A percentile compares a stretch with the other conserved stretches of the same genome.
These are phyloP conservation scores for Thalpophila matura DNA, from an alignment of 2,888 invertebrate species.

Conservation along the genomic window DNA sequence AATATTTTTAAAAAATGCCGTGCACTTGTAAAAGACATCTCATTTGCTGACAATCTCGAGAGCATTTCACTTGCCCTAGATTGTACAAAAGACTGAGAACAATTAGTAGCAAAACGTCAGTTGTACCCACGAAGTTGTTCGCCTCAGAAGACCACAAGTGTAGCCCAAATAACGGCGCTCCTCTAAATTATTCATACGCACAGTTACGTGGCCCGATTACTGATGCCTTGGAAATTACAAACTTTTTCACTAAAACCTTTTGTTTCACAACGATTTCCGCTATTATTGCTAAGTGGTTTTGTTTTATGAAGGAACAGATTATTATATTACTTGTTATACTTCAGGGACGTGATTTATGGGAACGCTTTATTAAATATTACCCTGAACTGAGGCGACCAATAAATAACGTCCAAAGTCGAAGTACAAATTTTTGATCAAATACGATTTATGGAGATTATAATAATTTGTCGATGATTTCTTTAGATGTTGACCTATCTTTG, in stretches of 20 bases:
- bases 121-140: constrained; percentile 57
- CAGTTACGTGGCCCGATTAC: constrained; percentile 64
- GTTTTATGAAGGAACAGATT: constrained; percentile 45
- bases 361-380: constrained; percentile 50
- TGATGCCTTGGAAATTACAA: constrained; percentile 57
- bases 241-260: constrained; percentile 64
- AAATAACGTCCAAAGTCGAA: constrained; percentile 12
- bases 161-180: constrained; percentile 55
- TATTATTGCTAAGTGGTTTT: constrained; percentile 52
- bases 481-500: no score
- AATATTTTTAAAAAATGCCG: no score
- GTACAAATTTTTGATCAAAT: not conserved
- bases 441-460: not conserved
- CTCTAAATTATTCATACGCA: constrained; percentile 69
- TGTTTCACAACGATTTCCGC: constrained; percentile 46
- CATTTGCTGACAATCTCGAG: no score
- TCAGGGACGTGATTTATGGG: constrained; percentile 35
- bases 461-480: not conserved
- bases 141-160: constrained; percentile 47
- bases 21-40: no score
- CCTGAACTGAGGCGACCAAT: constrained; percentile 1
- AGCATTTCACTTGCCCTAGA: no score
- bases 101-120: constrained; percentile 33
- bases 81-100: no score
- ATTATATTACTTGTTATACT: constrained; percentile 42